Percentiles rank a stretch among this genome's conserved stretches.
Evolutionary conservation across 2,888 invertebrate species (phyloP).

Genomic region (Eudemis profundana): DNA sequence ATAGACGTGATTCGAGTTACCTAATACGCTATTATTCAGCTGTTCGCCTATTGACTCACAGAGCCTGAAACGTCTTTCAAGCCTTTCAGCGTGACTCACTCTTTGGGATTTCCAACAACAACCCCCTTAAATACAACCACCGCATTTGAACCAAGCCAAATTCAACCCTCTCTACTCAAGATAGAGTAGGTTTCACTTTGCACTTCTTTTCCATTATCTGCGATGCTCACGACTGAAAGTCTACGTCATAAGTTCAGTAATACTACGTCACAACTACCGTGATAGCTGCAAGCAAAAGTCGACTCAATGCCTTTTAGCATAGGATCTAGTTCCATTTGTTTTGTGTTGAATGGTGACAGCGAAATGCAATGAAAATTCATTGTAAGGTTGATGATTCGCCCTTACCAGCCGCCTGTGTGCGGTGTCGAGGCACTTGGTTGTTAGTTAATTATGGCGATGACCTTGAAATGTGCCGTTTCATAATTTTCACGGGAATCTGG

Average conservation of each 20-base stretch:
- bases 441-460: neutral
- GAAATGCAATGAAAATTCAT: constrained; percentile 29
- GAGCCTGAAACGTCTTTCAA: constrained; percentile 18
- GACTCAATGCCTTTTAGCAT: neutral
- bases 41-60: constrained; percentile 28
- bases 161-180: neutral
- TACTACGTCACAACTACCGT: constrained; percentile 1
- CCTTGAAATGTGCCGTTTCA: constrained; percentile 36
- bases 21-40: constrained; percentile 1
- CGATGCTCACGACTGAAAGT: neutral
- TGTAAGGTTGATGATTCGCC: constrained; percentile 9
- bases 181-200: constrained; percentile 13
- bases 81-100: constrained; percentile 45
- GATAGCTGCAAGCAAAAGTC: neutral
- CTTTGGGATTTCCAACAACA: constrained; percentile 40
- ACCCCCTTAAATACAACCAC: neutral
- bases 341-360: neutral
- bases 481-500: constrained; percentile 37
- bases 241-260: neutral
- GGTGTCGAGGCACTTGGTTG: neutral
- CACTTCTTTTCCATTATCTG: neutral
- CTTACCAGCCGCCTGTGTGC: neutral
- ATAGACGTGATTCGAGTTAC: neutral
- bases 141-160: neutral
- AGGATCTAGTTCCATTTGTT: neutral